Percentiles rank a stretch among this genome's conserved stretches.
These are phyloP conservation scores for Caiman crocodilus DNA, from an alignment of 2,797 vertebrate species.

Conservation along the genomic window DNA sequence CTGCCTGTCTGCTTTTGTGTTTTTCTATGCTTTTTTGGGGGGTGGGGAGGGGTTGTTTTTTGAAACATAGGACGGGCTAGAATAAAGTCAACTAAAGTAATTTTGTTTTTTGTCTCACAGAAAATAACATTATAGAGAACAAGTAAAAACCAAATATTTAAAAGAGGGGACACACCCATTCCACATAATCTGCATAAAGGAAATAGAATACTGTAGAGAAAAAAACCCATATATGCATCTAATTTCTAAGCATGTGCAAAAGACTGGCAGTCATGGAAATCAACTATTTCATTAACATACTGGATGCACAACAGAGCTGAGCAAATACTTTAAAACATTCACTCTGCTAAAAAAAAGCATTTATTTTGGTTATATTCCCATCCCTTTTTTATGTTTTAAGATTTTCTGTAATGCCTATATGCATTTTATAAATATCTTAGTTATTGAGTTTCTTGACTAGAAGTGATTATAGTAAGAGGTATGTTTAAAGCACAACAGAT, in stretches of 20 bases:
- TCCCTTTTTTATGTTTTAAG: background rate
- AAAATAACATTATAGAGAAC: background rate
- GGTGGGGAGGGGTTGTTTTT: accelerated
- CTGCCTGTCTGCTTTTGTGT: background rate
- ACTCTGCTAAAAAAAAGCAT: background rate
- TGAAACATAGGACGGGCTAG: background rate
- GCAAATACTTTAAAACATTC: background rate
- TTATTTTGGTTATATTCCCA: background rate
- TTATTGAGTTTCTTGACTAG: accelerated
- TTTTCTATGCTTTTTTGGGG: background rate
- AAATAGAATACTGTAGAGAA: background rate
- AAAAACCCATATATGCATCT: background rate
- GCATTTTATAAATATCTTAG: background rate
- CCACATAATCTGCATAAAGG: background rate
- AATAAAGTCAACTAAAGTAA: background rate
- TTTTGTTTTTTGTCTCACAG: background rate
- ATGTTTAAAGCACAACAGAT: background rate
- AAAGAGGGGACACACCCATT: background rate
- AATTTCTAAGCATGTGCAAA: slow-evolving; percentile 1
- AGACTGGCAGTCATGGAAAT: background rate
- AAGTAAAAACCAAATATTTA: background rate
- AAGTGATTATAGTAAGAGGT: background rate
- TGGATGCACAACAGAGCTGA: background rate
- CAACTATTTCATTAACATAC: background rate
- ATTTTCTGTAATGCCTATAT: background rate